These are phyloP conservation scores for Pipistrellus pygmaeus DNA, from an alignment of 2,797 vertebrate genomes.

Conservation along the genomic window DNA sequence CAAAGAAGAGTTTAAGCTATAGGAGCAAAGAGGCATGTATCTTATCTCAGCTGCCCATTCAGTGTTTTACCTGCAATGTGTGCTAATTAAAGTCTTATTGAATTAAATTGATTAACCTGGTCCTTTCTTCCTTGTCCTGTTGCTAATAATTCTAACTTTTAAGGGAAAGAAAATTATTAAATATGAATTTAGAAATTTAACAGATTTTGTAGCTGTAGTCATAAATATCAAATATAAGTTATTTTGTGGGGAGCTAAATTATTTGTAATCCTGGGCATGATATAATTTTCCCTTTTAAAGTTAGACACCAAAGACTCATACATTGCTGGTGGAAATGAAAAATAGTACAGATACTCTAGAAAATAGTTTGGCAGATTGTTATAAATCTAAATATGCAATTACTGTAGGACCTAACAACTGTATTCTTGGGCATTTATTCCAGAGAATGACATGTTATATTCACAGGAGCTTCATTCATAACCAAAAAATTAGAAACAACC, in stretches of 20 bases:
- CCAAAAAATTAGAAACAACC: slow-evolving; percentile 4
- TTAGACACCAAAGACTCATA: slow-evolving; percentile 22
- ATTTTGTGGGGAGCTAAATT: slow-evolving; percentile 29
- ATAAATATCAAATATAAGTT: slow-evolving; percentile 15
- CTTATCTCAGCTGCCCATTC: slow-evolving; percentile 30
- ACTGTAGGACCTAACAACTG: background rate
- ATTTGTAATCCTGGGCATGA: background rate
- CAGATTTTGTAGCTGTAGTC: background rate
- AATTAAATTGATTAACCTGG: slow-evolving; percentile 17
- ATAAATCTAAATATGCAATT: slow-evolving; percentile 33
- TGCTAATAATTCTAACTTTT: slow-evolving; percentile 22
- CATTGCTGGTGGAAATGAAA: background rate
- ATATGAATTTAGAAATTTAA: slow-evolving; percentile 24
- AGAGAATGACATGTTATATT: slow-evolving; percentile 27
- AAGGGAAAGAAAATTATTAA: slow-evolving; percentile 30
- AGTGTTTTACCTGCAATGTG: background rate
- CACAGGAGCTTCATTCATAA: background rate
- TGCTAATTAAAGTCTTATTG: slow-evolving; percentile 24
- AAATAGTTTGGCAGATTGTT: background rate
- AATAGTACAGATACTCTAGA: background rate
- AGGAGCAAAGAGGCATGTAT: background rate
- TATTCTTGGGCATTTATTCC: background rate
- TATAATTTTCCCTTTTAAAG: slow-evolving; percentile 32
- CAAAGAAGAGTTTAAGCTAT: slow-evolving; percentile 19
- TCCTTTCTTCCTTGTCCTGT: slow-evolving; percentile 2